These are phyloP conservation scores for Noctua janthina DNA, from an alignment of 2,888 invertebrate species.

Conservation along the genomic window DNA sequence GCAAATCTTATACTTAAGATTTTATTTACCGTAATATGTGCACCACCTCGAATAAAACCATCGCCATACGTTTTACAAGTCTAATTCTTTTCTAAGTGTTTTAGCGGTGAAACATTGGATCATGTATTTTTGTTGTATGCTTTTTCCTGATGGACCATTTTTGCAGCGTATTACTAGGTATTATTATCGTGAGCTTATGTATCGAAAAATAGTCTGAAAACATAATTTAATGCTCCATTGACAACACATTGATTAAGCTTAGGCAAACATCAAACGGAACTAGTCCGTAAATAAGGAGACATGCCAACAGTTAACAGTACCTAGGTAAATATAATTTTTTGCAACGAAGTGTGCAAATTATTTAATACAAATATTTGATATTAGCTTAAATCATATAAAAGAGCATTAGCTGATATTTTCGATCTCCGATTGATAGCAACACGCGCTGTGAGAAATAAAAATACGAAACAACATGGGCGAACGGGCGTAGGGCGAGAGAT, in stretches of 20 bases:
- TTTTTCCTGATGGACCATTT: slow-evolving; percentile 2
- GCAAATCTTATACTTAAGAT: slow-evolving; percentile 70
- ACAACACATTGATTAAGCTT: neutral
- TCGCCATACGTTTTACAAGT: slow-evolving; percentile 38
- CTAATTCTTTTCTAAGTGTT: slow-evolving; percentile 18
- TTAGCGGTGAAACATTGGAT: slow-evolving; percentile 26
- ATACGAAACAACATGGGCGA: slow-evolving; percentile 74
- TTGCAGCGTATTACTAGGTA: neutral
- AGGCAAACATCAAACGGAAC: neutral
- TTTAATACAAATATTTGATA: slow-evolving; percentile 7
- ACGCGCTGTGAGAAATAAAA: slow-evolving; percentile 83
- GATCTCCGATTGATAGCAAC: slow-evolving; percentile 79
- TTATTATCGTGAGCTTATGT: neutral
- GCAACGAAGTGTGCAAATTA: neutral
- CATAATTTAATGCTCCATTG: neutral
- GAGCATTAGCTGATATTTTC: slow-evolving; percentile 54
- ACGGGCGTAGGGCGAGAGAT: slow-evolving; percentile 76
- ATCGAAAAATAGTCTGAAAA: neutral
- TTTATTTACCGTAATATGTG: slow-evolving; percentile 63
- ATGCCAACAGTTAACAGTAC: neutral
- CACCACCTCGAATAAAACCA: too few species aligned
- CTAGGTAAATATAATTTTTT: neutral
- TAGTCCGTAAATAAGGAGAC: slow-evolving; percentile 4
- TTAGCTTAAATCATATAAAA: slow-evolving; percentile 11
- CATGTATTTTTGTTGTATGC: neutral